Evolutionary conservation across 2,113 vertebrate species (phyloP).

Genomic region (Phyllopteryx taeniolatus): DNA sequence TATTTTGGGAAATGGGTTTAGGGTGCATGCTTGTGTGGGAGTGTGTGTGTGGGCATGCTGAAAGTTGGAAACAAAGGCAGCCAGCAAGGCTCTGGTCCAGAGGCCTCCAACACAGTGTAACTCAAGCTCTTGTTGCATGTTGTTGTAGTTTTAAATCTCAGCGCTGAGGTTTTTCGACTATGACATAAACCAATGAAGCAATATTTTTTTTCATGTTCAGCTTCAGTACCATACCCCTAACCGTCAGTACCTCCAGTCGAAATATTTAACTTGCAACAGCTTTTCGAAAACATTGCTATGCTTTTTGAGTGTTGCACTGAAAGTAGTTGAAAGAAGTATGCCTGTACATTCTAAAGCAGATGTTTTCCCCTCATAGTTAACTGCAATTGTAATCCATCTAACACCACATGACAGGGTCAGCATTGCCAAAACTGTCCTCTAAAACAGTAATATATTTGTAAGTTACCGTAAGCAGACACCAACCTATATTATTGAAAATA

Average conservation of each 20-base stretch:
- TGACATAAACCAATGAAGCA: slow-evolving; percentile 39
- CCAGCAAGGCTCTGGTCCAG: slow-evolving; percentile 14
- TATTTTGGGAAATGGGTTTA: slow-evolving; percentile 56
- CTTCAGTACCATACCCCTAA: neutral
- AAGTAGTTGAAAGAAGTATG: neutral
- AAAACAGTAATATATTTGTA: neutral
- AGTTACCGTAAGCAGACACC: neutral
- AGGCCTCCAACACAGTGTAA: slow-evolving; percentile 43
- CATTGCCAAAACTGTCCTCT: neutral
- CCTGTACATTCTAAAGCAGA: neutral
- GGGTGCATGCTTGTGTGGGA: slow-evolving; percentile 29
- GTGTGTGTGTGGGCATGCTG: slow-evolving; percentile 23
- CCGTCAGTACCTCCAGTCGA: neutral
- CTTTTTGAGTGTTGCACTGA: neutral
- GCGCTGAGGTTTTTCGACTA: slow-evolving; percentile 26
- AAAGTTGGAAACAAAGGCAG: slow-evolving; percentile 50
- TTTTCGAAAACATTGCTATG: neutral
- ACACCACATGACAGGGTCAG: neutral
- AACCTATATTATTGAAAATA: too few species aligned
- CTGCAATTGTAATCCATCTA: too few species aligned
- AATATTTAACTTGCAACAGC: neutral
- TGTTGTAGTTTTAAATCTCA: slow-evolving; percentile 53
- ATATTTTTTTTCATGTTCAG: neutral
- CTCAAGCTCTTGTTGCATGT: slow-evolving; percentile 43
- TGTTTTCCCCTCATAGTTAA: neutral